These are phyloP conservation scores for Microcebus lehilahytsara DNA, from an alignment of 2,113 vertebrate genomes.

Conservation along the genomic window DNA sequence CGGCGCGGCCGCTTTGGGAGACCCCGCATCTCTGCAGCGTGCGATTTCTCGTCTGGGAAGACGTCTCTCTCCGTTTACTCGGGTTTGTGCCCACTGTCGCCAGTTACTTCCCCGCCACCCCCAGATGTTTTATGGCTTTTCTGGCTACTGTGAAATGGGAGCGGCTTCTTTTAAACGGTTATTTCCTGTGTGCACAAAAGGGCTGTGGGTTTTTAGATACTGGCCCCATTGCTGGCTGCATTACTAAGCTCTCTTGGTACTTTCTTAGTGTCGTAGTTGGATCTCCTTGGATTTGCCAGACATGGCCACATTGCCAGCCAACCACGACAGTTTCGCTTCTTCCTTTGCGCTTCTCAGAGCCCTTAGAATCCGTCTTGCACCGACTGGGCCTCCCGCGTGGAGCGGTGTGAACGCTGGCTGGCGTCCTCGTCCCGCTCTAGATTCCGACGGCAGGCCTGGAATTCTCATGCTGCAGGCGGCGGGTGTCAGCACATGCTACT, in stretches of 20 bases:
- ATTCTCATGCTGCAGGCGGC: accelerated
- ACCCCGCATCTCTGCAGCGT: accelerated
- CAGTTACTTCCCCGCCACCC: too few relatives aligned
- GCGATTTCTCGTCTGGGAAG: accelerated
- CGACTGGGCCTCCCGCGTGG: accelerated
- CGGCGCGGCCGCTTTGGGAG: accelerated
- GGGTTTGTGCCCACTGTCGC: neutral
- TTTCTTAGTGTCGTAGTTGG: neutral
- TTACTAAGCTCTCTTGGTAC: neutral
- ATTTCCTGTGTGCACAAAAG: accelerated
- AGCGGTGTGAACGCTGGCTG: accelerated
- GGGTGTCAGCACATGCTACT: accelerated
- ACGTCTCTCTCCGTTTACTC: accelerated
- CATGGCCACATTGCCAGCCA: neutral
- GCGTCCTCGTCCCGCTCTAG: accelerated
- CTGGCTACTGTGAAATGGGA: neutral
- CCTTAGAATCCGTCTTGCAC: neutral
- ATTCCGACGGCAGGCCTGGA: accelerated
- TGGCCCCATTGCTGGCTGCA: neutral
- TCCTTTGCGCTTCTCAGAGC: accelerated
- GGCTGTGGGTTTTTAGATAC: accelerated
- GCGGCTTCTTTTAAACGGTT: accelerated
- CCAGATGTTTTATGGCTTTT: neutral
- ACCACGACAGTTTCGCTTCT: neutral
- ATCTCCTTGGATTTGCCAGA: neutral